These are phyloP conservation scores for Cephalophus harveyi DNA, from an alignment of 2,113 vertebrate species.

Conservation along the genomic window DNA sequence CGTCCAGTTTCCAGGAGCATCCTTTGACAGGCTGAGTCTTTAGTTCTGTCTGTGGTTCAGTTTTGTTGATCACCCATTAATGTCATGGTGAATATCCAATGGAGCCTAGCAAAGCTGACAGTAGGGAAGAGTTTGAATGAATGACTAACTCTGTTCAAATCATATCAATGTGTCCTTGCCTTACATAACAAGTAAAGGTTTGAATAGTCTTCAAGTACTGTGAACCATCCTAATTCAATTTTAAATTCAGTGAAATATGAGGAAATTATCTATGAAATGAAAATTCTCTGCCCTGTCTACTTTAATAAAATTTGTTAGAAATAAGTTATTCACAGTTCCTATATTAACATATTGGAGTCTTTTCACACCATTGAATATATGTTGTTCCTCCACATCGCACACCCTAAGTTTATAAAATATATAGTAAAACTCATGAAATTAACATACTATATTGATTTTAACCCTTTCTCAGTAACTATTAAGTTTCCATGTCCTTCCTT, in stretches of 20 bases:
- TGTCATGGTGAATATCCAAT: background rate
- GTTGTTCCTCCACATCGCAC: background rate
- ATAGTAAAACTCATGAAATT: background rate
- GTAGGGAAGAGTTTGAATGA: background rate
- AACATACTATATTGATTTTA: background rate
- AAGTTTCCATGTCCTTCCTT: background rate
- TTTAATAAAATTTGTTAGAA: constrained; percentile 37
- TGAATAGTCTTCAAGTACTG: background rate
- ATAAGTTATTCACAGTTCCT: background rate
- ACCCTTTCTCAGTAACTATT: background rate
- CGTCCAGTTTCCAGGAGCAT: background rate
- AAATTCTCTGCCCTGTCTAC: background rate
- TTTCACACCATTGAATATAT: background rate
- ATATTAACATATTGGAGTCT: background rate
- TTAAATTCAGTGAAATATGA: constrained; percentile 36
- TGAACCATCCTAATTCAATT: constrained; percentile 9
- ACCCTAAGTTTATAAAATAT: background rate
- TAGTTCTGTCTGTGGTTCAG: background rate
- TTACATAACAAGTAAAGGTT: background rate
- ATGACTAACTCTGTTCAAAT: background rate
- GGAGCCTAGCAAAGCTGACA: background rate
- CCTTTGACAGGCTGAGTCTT: background rate
- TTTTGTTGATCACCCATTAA: background rate
- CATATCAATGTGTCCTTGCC: background rate
- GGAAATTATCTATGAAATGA: constrained; percentile 46